Conservation (phyloP, 2,113 vertebrate genomes). For the Percopsis transmontana region DNA sequence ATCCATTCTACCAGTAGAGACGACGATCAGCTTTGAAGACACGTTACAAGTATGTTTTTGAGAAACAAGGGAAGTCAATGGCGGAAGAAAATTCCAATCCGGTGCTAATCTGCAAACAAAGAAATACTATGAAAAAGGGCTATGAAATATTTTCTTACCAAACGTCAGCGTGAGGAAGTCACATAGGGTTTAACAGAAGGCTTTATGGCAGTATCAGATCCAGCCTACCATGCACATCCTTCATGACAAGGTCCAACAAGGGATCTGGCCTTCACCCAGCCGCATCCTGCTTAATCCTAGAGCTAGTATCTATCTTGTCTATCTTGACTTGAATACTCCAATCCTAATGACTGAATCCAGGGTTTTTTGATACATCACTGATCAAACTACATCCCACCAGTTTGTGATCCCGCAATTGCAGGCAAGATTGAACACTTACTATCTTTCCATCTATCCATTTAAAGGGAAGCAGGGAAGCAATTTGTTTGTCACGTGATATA, state of each 20-base stretch:
- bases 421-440: conserved; percentile 30
- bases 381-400: conserved; percentile 14
- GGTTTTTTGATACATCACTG: not conserved
- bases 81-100: too few relatives aligned
- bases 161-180: too few relatives aligned
- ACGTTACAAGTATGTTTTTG: too few relatives aligned
- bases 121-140: too few relatives aligned
- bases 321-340: too few relatives aligned
- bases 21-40: too few relatives aligned
- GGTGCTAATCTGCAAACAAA: too few relatives aligned
- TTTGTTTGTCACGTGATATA: conserved; percentile 53
- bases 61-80: too few relatives aligned
- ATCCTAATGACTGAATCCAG: conserved; percentile 2
- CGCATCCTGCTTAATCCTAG: not conserved
- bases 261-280: not conserved
- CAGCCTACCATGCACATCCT: not conserved
- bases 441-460: conserved; percentile 54
- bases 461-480: conserved; percentile 35
- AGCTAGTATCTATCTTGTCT: not conserved
- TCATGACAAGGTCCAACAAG: not conserved
- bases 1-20: not conserved
- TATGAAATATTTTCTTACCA: too few relatives aligned
- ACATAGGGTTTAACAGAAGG: too few relatives aligned
- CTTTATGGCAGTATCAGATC: not conserved
- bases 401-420: conserved; percentile 19